Percentiles rank a stretch among this genome's conserved stretches.
These are phyloP conservation scores for Takifugu bimaculatus DNA, from an alignment of 2,113 vertebrate species.

Conservation along the genomic window DNA sequence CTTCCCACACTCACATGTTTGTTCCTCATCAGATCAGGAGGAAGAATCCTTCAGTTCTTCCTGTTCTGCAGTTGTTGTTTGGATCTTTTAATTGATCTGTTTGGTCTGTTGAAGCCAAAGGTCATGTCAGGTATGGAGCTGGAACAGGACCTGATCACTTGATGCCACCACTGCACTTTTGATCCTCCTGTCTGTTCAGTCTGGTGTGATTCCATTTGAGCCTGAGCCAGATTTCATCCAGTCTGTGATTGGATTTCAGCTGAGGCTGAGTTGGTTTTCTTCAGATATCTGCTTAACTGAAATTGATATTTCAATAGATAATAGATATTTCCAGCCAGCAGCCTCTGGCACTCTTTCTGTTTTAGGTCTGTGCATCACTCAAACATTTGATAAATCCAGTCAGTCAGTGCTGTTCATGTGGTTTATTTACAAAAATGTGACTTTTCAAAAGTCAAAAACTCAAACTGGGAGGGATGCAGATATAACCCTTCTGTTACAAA, in stretches of 20 bases:
- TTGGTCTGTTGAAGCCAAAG: conserved; percentile 48
- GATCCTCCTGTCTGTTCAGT: not conserved
- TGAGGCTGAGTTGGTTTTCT: conserved; percentile 2
- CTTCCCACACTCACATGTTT: conserved; percentile 10
- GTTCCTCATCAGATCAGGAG: conserved; percentile 59
- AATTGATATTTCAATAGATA: too few species aligned
- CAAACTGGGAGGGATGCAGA: conserved; percentile 30
- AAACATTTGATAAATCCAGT: too few species aligned
- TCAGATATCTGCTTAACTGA: too few species aligned
- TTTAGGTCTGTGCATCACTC: too few species aligned
- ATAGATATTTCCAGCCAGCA: too few species aligned
- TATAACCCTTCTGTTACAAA: conserved; percentile 69
- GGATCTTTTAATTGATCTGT: conserved; percentile 54
- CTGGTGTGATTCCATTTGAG: conserved; percentile 14
- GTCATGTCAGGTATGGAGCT: not conserved
- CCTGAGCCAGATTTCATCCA: not conserved
- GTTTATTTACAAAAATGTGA: conserved; percentile 72
- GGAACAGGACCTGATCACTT: not conserved
- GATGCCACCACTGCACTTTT: not conserved
- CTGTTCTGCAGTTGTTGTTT: conserved; percentile 61
- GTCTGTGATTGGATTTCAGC: conserved; percentile 6
- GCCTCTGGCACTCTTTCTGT: too few species aligned
- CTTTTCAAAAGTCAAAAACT: conserved; percentile 36
- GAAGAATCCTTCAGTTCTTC: conserved; percentile 60
- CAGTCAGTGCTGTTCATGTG: conserved; percentile 18